phyloP scores from a whole-genome alignment of 2,888 invertebrate genomes.

The Vandiemenella viatica region DNA sequence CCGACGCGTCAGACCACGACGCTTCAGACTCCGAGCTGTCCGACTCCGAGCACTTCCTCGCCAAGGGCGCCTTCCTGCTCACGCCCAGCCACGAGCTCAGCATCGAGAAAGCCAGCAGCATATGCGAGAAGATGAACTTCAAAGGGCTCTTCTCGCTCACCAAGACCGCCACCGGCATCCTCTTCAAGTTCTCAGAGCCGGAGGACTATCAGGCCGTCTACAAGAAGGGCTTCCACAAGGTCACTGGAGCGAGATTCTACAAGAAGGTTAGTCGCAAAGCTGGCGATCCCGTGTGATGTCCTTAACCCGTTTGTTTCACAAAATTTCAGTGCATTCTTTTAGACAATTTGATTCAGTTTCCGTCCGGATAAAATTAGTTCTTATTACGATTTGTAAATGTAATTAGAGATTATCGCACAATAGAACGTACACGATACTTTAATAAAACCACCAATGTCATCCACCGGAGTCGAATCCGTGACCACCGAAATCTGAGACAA shows the following conservation, averaged over 20 bases:
- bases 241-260: conserved; percentile 71
- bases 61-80: conserved; percentile 60
- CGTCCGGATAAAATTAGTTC: too few relatives aligned
- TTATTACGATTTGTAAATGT: too few relatives aligned
- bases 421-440: too few relatives aligned
- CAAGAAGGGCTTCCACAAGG: conserved; percentile 75
- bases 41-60: conserved; percentile 59
- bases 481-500: too few relatives aligned
- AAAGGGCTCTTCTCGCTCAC: conserved; percentile 52
- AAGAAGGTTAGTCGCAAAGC: conserved; percentile 69
- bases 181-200: conserved; percentile 75
- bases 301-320: too few relatives aligned
- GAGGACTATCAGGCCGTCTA: conserved; percentile 76
- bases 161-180: conserved; percentile 75
- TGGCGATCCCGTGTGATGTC: too few relatives aligned
- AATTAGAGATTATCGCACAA: too few relatives aligned
- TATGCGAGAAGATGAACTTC: conserved; percentile 79
- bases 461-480: too few relatives aligned
- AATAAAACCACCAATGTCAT: too few relatives aligned
- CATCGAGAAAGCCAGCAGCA: conserved; percentile 70
- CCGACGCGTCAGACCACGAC: conserved; percentile 39
- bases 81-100: conserved; percentile 75
- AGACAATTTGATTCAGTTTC: too few relatives aligned
- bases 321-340: too few relatives aligned
- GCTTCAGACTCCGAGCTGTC: conserved; percentile 68